phyloP scores from a whole-genome alignment of 2,888 invertebrate genomes.

The Incurvaria masculella region DNA sequence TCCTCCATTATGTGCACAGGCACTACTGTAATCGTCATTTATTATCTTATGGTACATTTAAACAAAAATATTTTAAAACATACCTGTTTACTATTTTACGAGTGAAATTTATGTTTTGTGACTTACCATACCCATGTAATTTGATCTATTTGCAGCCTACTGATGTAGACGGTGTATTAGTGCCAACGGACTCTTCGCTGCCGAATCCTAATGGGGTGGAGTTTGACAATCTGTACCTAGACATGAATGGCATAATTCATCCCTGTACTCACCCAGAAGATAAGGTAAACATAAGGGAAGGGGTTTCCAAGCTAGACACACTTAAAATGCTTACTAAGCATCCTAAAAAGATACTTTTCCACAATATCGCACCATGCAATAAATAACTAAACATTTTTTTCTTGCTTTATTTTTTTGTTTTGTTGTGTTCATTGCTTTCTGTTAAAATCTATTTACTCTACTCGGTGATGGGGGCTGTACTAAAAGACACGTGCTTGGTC shows the following conservation, averaged over 20 bases:
- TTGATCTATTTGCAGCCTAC: constrained; percentile 56
- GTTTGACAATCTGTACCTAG: constrained; percentile 97
- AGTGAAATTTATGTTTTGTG: not conserved
- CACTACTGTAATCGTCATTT: not conserved
- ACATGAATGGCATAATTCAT: constrained; percentile 99
- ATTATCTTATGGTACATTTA: constrained; percentile 15
- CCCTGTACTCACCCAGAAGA: constrained; percentile 99
- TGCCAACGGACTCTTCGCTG: constrained; percentile 76
- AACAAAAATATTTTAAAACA: constrained; percentile 1
- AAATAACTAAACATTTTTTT: too few species aligned
- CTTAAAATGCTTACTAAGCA: too few species aligned
- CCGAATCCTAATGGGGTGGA: constrained; percentile 96
- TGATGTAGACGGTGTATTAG: constrained; percentile 70
- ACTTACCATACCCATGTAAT: constrained; percentile 7
- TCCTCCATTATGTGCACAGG: constrained; percentile 1
- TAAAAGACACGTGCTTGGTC: too few species aligned
- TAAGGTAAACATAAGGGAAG: too few species aligned
- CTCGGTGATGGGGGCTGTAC: too few species aligned
- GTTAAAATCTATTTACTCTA: too few species aligned
- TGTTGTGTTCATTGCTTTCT: too few species aligned
- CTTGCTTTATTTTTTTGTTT: too few species aligned
- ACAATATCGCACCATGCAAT: too few species aligned
- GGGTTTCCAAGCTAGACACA: too few species aligned
- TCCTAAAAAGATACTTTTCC: too few species aligned
- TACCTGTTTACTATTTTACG: not conserved